Conservation (phyloP, 2,113 vertebrate species). For the Mormoops blainvillei region DNA sequence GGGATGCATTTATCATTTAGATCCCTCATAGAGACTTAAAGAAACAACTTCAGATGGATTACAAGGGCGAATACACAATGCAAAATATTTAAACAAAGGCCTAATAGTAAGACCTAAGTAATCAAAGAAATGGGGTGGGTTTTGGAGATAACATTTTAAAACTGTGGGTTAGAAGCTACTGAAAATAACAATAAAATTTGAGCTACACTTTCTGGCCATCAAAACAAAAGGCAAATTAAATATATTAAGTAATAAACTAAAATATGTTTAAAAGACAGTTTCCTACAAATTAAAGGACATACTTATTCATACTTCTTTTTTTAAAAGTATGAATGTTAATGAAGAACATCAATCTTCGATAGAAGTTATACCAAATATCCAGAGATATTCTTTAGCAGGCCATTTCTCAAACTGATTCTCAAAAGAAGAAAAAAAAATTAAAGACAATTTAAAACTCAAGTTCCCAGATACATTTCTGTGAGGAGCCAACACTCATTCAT, state of each 20-base stretch:
- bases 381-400: neutral
- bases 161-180: neutral
- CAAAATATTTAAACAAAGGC: neutral
- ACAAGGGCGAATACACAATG: neutral
- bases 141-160: neutral
- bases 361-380: neutral
- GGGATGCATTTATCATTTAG: neutral
- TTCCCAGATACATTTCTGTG: neutral
- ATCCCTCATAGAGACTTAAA: neutral
- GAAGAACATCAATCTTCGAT: neutral
- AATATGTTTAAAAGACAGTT: neutral
- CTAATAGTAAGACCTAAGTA: neutral
- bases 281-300: neutral
- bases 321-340: neutral
- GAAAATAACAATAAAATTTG: neutral
- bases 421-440: neutral
- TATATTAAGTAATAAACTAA: neutral
- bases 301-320: neutral
- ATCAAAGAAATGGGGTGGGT: neutral
- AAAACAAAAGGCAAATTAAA: neutral
- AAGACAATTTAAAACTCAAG: neutral
- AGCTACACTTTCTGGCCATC: neutral
- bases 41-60: neutral
- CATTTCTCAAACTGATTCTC: slow-evolving; percentile 7
- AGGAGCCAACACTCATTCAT: neutral